phyloP scores from a whole-genome alignment of 2,113 vertebrate genomes.

The Glaucomys volans region DNA sequence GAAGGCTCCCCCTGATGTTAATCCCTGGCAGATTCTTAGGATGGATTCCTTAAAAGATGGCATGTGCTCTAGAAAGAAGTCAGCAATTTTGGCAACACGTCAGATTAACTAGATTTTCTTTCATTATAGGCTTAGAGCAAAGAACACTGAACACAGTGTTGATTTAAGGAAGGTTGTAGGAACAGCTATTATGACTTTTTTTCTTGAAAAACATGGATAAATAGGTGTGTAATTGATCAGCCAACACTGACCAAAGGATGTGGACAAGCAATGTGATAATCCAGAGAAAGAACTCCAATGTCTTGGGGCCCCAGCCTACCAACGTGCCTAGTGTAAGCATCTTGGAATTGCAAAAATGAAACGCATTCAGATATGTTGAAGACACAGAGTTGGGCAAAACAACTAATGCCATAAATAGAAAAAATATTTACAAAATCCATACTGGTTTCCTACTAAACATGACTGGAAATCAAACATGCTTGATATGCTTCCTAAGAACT shows the following conservation, averaged over 20 bases:
- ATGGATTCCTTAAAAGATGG: neutral
- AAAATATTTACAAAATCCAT: constrained; percentile 25
- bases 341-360: neutral
- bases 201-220: constrained; percentile 16
- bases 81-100: constrained; percentile 15
- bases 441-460: constrained; percentile 24
- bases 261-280: neutral
- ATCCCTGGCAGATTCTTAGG: neutral
- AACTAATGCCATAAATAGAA: constrained; percentile 7
- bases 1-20: neutral
- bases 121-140: neutral
- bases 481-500: constrained; percentile 49
- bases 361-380: neutral
- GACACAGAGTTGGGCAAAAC: neutral
- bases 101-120: constrained; percentile 14
- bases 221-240: neutral
- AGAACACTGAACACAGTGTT: neutral
- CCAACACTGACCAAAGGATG: neutral
- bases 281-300: neutral
- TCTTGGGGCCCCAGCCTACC: neutral
- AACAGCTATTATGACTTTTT: neutral
- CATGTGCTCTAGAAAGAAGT: constrained; percentile 31
- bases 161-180: neutral
- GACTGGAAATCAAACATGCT: constrained; percentile 4
- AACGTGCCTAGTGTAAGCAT: neutral